Evolutionary conservation across 2,888 invertebrate genomes (phyloP).

Genomic region (Dryococelus australis): DNA sequence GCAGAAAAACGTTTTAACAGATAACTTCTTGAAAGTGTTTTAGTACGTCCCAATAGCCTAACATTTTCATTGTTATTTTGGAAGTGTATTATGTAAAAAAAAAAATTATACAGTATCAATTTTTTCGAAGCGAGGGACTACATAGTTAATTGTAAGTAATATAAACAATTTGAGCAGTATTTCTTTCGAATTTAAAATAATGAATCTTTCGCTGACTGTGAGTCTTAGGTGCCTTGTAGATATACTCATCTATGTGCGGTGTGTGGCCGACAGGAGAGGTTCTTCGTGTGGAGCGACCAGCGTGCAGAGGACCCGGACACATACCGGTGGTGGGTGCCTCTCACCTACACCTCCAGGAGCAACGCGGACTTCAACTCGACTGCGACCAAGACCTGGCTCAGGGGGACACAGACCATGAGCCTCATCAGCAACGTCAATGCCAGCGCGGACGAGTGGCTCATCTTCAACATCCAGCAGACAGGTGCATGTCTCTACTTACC

Average conservation of each 20-base stretch:
- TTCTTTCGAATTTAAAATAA: too few species aligned
- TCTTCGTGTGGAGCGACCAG: slow-evolving; percentile 20
- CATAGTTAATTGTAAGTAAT: too few species aligned
- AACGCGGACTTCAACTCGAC: slow-evolving; percentile 69
- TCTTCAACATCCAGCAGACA: slow-evolving; percentile 76
- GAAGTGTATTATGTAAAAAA: too few species aligned
- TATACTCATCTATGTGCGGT: background rate
- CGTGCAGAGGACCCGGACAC: slow-evolving; percentile 23
- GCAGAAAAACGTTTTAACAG: too few species aligned
- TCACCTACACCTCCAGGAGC: slow-evolving; percentile 54
- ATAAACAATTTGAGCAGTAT: too few species aligned
- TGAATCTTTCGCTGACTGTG: too few species aligned
- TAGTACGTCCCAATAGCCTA: too few species aligned
- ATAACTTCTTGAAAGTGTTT: too few species aligned
- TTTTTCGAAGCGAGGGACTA: too few species aligned
- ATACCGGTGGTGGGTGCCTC: slow-evolving; percentile 58
- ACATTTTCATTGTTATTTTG: too few species aligned
- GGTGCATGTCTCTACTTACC: slow-evolving; percentile 59
- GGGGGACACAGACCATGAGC: slow-evolving; percentile 61
- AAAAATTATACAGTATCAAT: too few species aligned
- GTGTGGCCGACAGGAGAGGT: slow-evolving; percentile 26
- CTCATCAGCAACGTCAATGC: slow-evolving; percentile 60
- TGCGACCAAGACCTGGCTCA: slow-evolving; percentile 73
- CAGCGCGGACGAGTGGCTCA: slow-evolving; percentile 68
- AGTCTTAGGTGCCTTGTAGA: too few species aligned